Base-by-base conservation (phyloP, 2,113 vertebrate genomes). In the Leptobrachium ailaonicum region DNA sequence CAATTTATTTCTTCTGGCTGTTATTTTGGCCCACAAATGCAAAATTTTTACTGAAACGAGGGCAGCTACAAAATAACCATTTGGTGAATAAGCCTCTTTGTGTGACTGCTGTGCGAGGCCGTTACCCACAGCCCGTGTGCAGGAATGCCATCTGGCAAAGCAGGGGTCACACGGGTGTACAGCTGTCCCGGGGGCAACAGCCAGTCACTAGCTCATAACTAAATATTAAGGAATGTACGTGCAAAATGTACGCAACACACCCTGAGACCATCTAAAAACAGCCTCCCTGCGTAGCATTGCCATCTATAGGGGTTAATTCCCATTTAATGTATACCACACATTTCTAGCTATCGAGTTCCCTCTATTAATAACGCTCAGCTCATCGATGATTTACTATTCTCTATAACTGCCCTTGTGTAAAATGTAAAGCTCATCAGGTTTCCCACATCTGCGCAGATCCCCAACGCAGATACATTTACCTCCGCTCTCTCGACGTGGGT, bases 321-420 rank as follows among this genome's bases (percentile, higher is more conserved):
- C 42, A 45, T 54, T 68, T 58, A 80, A 80, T 74, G 50, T 74
- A 80, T 74, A 68, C 13, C 54, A 62, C 56, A 32, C 2, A 50
- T 40, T 40, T 53, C 43, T 7, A 76, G 62, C n/a, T 58, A 60
- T 80, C 71, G 10, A 32, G 50, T 80, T 80, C 41, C 32, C 41
- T 67, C 78, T 80, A 80, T 80, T 74, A 73, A 80, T 80, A 80
- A 50, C 54, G 53, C 70, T 5, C 56, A 71, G 58, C 76, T 79
- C 75, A 12, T 44, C 45, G 64, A 71, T 80, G 78, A 80, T 80
- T 80, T 80, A 80, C 63, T 68, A 67, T 73, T 47, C 47, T 74
- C 62, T 73, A 12, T 60, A 74, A 66, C 63, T 67, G 71, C 64
- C 11, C 63, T 74, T 32, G 13, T 53, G 71, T 67, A 41, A 58